Conservation (phyloP, 2,797 vertebrate species). For the Coranthus polyacanthus region DNA sequence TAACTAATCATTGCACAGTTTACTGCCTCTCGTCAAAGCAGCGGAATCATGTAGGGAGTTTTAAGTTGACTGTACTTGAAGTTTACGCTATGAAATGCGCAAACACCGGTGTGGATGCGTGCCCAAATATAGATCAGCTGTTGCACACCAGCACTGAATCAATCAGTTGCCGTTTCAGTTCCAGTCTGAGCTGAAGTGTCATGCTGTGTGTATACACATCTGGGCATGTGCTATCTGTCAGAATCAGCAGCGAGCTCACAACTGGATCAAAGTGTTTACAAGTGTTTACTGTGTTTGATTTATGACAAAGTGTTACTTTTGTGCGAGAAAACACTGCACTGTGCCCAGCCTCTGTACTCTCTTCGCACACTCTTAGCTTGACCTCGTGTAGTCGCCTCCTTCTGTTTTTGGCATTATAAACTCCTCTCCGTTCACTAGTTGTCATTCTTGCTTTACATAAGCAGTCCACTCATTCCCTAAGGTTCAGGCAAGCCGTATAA, state of each 20-base stretch:
- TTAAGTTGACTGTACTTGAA: conserved; percentile 49
- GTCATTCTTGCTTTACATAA: conserved; percentile 50
- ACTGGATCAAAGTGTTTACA: conserved; percentile 39
- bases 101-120: conserved; percentile 2
- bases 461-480: conserved; percentile 56
- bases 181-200: conserved; percentile 4
- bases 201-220: conserved; percentile 43
- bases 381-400: conserved; percentile 17
- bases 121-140: conserved; percentile 26
- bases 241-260: conserved; percentile 20
- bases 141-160: conserved; percentile 3
- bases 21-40: conserved; percentile 58
- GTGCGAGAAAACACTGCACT: conserved; percentile 10
- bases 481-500: conserved; percentile 76
- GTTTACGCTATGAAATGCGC: conserved; percentile 18
- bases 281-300: conserved; percentile 34
- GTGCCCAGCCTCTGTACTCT: conserved; percentile 5
- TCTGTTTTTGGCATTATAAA: conserved; percentile 36
- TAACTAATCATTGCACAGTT: conserved; percentile 51
- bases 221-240: conserved; percentile 31
- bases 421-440: conserved; percentile 37
- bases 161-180: no score
- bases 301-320: conserved; percentile 15
- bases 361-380: conserved; percentile 8
- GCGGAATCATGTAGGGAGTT: conserved; percentile 38